Conservation (phyloP, 2,113 vertebrate species). For the Fregata magnificens region DNA sequence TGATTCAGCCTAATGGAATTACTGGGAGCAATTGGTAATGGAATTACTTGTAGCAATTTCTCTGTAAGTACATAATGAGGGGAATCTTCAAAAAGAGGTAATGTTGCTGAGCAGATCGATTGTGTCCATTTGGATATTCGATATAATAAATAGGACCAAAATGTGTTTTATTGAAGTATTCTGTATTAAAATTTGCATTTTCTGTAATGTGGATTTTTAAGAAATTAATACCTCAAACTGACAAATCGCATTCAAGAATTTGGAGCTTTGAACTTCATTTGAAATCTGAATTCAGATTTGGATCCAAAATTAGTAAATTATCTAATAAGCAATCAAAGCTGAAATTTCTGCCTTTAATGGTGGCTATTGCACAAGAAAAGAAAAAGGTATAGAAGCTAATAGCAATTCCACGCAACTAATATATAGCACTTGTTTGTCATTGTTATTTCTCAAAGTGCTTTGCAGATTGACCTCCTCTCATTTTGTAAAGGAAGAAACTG, state of each 20-base stretch:
- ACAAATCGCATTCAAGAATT: neutral
- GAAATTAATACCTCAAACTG: neutral
- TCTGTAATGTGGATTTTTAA: neutral
- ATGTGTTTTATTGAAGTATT: neutral
- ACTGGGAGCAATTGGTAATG: neutral
- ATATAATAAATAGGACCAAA: neutral
- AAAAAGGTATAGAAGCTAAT: neutral
- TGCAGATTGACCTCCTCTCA: neutral
- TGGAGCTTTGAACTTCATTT: neutral
- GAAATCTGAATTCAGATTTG: neutral
- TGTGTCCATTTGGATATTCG: neutral
- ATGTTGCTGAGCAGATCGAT: neutral
- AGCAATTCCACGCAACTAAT: neutral
- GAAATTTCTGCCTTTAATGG: neutral
- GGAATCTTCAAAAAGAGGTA: neutral
- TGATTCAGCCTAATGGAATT: slow-evolving; percentile 19
- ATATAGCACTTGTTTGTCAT: neutral
- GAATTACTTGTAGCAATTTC: neutral
- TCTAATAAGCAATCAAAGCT: neutral
- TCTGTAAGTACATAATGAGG: neutral
- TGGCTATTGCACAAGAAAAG: neutral
- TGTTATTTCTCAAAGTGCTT: neutral
- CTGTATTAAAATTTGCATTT: neutral
- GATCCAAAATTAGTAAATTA: neutral
- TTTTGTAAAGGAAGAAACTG: neutral